phyloP scores from a whole-genome alignment of 2,797 vertebrate genomes.

The Perodicticus potto region DNA sequence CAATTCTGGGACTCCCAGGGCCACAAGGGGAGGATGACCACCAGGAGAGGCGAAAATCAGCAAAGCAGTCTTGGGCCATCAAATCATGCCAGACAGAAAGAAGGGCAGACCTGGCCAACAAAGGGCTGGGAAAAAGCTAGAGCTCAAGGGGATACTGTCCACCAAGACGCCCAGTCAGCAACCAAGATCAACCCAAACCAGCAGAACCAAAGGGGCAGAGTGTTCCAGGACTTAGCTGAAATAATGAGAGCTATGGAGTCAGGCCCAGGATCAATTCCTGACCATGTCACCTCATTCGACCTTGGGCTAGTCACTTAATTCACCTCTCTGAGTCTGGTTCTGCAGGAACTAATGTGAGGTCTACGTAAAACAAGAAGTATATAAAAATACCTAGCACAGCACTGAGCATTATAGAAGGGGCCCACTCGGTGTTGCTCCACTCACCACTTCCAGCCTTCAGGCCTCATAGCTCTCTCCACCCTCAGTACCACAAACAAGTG shows the following conservation, averaged over 20 bases:
- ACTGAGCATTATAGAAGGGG: conserved; percentile 8
- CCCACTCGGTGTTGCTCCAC: not conserved
- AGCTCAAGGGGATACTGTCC: not conserved
- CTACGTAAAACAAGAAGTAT: conserved; percentile 29
- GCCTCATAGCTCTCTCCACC: not conserved
- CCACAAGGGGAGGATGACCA: no score
- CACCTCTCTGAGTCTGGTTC: not conserved
- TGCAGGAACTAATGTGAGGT: not conserved
- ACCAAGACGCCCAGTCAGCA: not conserved
- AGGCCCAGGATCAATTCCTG: not conserved
- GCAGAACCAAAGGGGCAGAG: not conserved
- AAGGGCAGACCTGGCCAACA: not conserved
- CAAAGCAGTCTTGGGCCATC: not conserved
- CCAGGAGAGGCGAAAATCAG: not conserved
- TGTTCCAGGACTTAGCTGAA: not conserved
- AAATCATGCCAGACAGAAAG: not conserved
- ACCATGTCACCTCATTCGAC: not conserved
- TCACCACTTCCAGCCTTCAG: not conserved
- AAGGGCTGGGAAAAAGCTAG: not conserved
- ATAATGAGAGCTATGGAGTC: not conserved
- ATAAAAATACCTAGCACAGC: not conserved
- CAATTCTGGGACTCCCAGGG: not conserved
- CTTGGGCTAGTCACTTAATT: not conserved
- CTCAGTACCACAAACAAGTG: not conserved
- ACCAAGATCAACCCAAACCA: not conserved